Percentiles rank a stretch among this genome's conserved stretches.
phyloP scores from a whole-genome alignment of 2,797 vertebrate species.

The Danio albolineatus region DNA sequence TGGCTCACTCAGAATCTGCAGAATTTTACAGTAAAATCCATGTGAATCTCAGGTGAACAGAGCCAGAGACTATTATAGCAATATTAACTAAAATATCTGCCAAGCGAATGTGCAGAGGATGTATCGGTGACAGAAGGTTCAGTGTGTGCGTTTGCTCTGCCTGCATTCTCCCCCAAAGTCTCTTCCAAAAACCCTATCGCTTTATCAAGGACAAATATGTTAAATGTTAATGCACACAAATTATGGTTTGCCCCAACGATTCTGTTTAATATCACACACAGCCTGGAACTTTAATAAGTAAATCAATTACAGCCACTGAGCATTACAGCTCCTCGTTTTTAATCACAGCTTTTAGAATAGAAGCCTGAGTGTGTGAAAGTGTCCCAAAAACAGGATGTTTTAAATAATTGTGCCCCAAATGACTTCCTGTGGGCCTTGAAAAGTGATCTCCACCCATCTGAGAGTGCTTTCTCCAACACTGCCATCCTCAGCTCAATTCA shows the following conservation, averaged over 20 bases:
- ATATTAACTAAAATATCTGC: background rate
- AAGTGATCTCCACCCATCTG: constrained; percentile 62
- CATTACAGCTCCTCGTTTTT: constrained; percentile 20
- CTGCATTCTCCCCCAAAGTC: background rate
- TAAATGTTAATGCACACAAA: constrained; percentile 19
- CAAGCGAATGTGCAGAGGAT: background rate
- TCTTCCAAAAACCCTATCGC: constrained; percentile 5
- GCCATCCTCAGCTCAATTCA: background rate
- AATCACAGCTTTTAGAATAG: constrained; percentile 49
- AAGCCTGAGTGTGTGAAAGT: constrained; percentile 61
- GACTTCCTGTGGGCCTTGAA: constrained; percentile 63
- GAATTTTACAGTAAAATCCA: background rate
- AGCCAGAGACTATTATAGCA: background rate
- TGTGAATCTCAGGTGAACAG: background rate
- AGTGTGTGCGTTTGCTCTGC: background rate
- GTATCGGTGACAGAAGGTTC: background rate
- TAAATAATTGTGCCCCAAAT: constrained; percentile 67
- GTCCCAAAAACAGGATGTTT: constrained; percentile 63
- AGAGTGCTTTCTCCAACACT: background rate
- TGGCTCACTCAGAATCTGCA: background rate
- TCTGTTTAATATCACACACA: background rate
- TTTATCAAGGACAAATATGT: constrained; percentile 39
- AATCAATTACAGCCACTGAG: constrained; percentile 31
- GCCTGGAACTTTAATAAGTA: constrained; percentile 25
- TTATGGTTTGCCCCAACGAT: constrained; percentile 9